phyloP scores from a whole-genome alignment of 2,113 vertebrate species.

The Glaucidium brasilianum region DNA sequence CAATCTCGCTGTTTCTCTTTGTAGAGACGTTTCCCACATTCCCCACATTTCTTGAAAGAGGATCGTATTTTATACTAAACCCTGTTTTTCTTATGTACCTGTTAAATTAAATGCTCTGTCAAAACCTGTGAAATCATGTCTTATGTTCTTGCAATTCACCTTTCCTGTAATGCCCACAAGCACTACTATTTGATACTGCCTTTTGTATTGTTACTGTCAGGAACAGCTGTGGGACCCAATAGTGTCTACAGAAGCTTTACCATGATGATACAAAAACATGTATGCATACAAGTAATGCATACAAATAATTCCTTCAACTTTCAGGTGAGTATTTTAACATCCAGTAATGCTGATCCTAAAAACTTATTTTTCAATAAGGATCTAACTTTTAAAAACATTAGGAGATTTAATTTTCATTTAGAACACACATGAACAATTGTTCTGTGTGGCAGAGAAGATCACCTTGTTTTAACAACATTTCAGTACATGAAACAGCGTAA shows the following conservation, averaged over 20 bases:
- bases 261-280: background rate
- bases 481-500: background rate
- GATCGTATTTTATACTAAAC: background rate
- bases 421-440: accelerated
- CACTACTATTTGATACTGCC: background rate
- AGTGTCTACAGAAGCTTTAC: background rate
- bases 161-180: background rate
- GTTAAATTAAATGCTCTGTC: background rate
- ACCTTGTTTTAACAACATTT: background rate
- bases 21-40: background rate
- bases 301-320: background rate
- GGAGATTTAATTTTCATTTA: background rate
- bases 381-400: background rate
- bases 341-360: background rate
- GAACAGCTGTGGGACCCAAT: background rate
- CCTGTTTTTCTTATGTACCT: background rate
- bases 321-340: background rate
- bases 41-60: background rate
- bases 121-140: background rate
- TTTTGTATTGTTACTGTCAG: background rate
- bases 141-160: background rate
- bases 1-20: background rate
- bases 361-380: background rate
- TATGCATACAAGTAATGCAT: background rate
- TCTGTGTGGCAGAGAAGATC: background rate